Conservation (phyloP, 1,140 invertebrate species). For the Pseudomyrmex gracilis region DNA sequence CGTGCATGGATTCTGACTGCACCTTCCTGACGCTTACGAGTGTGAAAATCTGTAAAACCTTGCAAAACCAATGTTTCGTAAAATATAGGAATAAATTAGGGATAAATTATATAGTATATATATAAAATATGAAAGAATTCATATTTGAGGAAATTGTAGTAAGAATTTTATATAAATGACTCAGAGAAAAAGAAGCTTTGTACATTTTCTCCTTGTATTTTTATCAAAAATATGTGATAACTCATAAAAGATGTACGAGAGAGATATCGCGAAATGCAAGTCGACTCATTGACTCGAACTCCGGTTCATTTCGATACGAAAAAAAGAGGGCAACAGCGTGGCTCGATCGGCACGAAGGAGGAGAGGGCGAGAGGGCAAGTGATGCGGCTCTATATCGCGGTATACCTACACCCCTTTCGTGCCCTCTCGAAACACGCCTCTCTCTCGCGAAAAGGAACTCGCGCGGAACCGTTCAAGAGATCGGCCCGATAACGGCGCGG, state of each 20-base stretch:
- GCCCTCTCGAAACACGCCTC: slow-evolving; percentile 56
- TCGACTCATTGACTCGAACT: slow-evolving; percentile 4
- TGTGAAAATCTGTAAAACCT: not conserved
- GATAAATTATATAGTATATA: no score
- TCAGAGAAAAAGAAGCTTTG: no score
- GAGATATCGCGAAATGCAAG: not conserved
- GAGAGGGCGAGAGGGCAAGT: slow-evolving; percentile 38
- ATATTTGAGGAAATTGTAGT: no score
- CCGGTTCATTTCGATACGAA: not conserved
- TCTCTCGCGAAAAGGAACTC: slow-evolving; percentile 55
- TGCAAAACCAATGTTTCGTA: no score
- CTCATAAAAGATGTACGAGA: not conserved
- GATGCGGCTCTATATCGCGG: slow-evolving; percentile 46
- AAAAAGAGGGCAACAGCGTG: slow-evolving; percentile 38
- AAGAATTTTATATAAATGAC: no score
- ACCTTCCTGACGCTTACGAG: slow-evolving; percentile 34
- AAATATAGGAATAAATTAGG: no score
- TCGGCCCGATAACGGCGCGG: slow-evolving; percentile 70
- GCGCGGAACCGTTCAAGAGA: slow-evolving; percentile 69
- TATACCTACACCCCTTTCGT: slow-evolving; percentile 64
- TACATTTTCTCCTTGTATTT: not conserved
- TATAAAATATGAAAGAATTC: no score
- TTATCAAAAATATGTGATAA: not conserved
- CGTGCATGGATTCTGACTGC: slow-evolving; percentile 32
- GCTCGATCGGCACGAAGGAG: slow-evolving; percentile 11